Evolutionary conservation across 2,888 invertebrate species (phyloP).

Genomic region (Mechanitis messenoides): DNA sequence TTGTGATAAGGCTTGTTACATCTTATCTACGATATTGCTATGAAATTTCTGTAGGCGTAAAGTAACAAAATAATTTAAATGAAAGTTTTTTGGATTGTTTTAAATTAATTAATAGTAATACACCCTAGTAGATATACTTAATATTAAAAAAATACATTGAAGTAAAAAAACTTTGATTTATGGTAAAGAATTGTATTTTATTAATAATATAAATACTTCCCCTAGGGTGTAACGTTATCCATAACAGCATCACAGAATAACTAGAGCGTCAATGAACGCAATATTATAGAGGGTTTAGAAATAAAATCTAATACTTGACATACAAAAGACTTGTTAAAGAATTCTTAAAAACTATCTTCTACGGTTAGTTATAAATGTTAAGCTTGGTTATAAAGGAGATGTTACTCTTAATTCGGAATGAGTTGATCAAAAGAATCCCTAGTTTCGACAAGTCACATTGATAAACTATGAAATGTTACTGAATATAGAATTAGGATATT

Average conservation of each 20-base stretch:
- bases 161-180: too few species aligned
- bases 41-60: background rate
- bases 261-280: too few species aligned
- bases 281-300: too few species aligned
- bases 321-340: background rate
- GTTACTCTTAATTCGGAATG: constrained; percentile 44
- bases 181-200: too few species aligned
- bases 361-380: background rate
- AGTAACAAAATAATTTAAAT: background rate
- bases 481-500: constrained; percentile 3
- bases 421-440: constrained; percentile 52
- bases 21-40: constrained; percentile 3
- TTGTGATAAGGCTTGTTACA: constrained; percentile 24
- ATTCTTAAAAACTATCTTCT: background rate
- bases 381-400: constrained; percentile 52
- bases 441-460: constrained; percentile 34
- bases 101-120: too few species aligned
- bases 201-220: too few species aligned
- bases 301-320: too few species aligned
- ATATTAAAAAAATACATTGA: too few species aligned
- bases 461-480: constrained; percentile 14
- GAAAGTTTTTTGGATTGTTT: too few species aligned
- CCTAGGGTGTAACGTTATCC: too few species aligned
- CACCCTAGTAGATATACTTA: too few species aligned
- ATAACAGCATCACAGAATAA: too few species aligned